Evolutionary conservation across 1,140 invertebrate species (phyloP).

Genomic region (Pachypeltis micranthus): DNA sequence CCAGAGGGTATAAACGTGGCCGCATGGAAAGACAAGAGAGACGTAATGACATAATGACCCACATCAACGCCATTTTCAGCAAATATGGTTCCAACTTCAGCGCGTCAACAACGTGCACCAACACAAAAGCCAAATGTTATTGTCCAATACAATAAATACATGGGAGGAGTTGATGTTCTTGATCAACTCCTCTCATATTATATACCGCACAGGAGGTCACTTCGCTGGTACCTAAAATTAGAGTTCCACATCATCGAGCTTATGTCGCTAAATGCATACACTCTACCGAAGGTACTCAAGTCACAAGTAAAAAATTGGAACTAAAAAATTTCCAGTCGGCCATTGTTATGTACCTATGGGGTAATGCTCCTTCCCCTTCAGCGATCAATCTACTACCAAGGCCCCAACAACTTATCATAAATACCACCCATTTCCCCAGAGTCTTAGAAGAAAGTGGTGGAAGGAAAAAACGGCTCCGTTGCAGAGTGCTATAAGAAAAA

Average conservation of each 20-base stretch:
- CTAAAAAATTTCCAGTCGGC: neutral
- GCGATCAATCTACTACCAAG: no score
- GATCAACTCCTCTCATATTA: neutral
- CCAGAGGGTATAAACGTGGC: neutral
- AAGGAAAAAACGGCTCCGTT: no score
- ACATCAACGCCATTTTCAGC: slow-evolving; percentile 20
- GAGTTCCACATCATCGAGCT: neutral
- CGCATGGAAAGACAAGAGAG: neutral
- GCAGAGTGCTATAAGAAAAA: no score
- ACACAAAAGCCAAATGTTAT: neutral
- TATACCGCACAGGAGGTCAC: neutral
- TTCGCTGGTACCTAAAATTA: neutral
- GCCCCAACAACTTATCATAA: neutral
- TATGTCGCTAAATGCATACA: neutral
- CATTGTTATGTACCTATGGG: neutral
- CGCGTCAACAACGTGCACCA: neutral
- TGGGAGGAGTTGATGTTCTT: neutral
- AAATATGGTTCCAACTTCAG: neutral
- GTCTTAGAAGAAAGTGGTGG: no score
- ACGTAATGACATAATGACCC: slow-evolving; percentile 19
- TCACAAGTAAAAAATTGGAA: neutral
- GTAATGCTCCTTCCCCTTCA: neutral
- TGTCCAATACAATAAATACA: neutral
- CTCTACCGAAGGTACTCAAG: neutral
- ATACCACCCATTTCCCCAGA: no score